A percentile compares a stretch with the other conserved stretches of the same genome.
These are phyloP conservation scores for Tragelaphus buxtoni DNA, from an alignment of 2,113 vertebrate genomes.

Conservation along the genomic window DNA sequence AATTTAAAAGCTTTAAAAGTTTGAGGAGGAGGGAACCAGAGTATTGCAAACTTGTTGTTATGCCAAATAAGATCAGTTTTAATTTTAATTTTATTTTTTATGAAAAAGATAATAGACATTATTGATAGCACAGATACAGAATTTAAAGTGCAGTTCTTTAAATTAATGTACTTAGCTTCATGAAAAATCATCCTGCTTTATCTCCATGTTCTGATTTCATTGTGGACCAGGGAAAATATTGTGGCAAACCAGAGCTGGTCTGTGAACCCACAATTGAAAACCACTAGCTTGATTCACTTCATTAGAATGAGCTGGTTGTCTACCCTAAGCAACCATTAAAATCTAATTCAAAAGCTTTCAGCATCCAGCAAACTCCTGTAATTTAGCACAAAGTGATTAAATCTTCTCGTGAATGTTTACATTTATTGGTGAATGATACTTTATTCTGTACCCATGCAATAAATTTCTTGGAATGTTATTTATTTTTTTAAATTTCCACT, in stretches of 20 bases:
- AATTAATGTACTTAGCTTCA: background rate
- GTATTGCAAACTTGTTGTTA: background rate
- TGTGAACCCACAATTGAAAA: background rate
- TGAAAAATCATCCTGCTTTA: constrained; percentile 8
- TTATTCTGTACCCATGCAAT: background rate
- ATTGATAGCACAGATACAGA: background rate
- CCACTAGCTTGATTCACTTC: background rate
- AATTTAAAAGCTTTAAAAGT: background rate
- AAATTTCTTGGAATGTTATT: background rate
- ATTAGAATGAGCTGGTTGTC: background rate
- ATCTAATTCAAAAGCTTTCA: background rate
- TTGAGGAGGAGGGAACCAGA: background rate
- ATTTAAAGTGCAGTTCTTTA: background rate
- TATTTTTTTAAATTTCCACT: background rate
- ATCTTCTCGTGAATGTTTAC: background rate
- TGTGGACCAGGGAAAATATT: background rate
- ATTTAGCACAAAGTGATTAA: background rate
- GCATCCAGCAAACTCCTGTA: background rate
- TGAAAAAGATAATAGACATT: background rate
- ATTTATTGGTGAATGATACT: background rate
- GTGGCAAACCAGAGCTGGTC: background rate
- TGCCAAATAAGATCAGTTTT: background rate
- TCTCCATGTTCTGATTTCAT: background rate
- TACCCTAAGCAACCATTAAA: background rate
- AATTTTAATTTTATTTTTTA: background rate